Evolutionary conservation across 2,888 invertebrate species (phyloP).

Genomic region (Ectemnius lituratus): DNA sequence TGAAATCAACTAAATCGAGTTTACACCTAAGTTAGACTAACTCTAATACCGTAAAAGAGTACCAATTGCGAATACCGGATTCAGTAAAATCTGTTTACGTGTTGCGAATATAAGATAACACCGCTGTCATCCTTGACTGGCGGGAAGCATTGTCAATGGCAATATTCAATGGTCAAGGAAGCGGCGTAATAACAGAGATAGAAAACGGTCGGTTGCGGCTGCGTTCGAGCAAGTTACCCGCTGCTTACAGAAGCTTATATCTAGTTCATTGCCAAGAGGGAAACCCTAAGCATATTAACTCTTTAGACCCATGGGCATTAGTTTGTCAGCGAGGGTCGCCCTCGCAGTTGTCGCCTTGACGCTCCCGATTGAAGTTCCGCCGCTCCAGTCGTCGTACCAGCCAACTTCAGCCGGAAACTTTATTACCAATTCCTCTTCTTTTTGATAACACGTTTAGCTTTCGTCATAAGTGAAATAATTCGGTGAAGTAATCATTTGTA

Average conservation of each 20-base stretch:
- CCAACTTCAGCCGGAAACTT: background rate
- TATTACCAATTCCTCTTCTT: too few relatives aligned
- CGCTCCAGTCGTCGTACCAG: conserved; percentile 10
- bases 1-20: too few relatives aligned
- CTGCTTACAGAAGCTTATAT: conserved; percentile 71
- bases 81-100: too few relatives aligned
- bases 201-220: conserved; percentile 48
- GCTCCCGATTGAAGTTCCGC: conserved; percentile 48
- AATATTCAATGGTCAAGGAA: conserved; percentile 34
- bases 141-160: background rate
- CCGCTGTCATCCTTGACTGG: too few relatives aligned
- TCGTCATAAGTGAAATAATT: too few relatives aligned
- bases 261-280: conserved; percentile 68
- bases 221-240: conserved; percentile 64
- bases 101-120: too few relatives aligned
- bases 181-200: conserved; percentile 25
- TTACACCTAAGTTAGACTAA: too few relatives aligned
- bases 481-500: too few relatives aligned
- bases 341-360: conserved; percentile 55
- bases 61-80: too few relatives aligned
- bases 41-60: too few relatives aligned
- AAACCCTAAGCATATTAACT: conserved; percentile 76
- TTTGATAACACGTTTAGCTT: too few relatives aligned
- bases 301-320: conserved; percentile 65
- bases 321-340: conserved; percentile 66